Percentiles rank a stretch among this genome's conserved stretches.
phyloP scores from a whole-genome alignment of 2,797 vertebrate genomes.

The Dipus sagitta region DNA sequence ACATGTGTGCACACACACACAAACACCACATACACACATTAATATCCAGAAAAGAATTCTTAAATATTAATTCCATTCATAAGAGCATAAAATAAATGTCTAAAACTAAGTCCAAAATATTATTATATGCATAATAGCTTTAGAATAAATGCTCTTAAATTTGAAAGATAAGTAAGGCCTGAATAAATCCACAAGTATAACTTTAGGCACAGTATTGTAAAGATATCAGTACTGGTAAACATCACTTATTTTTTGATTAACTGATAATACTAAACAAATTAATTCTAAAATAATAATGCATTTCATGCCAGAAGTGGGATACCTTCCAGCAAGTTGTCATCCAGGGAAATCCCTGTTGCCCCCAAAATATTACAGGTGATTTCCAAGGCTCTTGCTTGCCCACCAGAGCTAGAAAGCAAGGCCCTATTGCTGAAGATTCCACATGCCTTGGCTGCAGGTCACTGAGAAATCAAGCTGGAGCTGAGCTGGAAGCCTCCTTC shows the following conservation, averaged over 20 bases:
- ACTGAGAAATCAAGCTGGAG: no score
- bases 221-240: not conserved
- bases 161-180: conserved; percentile 10
- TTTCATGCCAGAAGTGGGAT: no score
- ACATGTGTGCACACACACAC: no score
- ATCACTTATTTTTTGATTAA: not conserved
- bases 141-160: not conserved
- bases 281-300: not conserved
- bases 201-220: conserved; percentile 8
- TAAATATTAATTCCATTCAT: not conserved
- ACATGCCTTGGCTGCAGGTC: no score
- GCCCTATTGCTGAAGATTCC: no score
- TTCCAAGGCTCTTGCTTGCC: no score
- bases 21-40: not conserved
- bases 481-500: no score
- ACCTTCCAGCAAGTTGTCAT: no score
- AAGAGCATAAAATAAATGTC: conserved; percentile 5
- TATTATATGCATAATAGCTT: not conserved
- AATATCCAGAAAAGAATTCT: conserved; percentile 10
- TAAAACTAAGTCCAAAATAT: not conserved
- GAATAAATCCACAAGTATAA: conserved; percentile 20
- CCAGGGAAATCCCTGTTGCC: no score
- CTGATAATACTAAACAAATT: not conserved
- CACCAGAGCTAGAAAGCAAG: no score
- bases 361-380: no score